Evolutionary conservation across 2,797 vertebrate species (phyloP).

Genomic region (Heteromormyrus szaboi): DNA sequence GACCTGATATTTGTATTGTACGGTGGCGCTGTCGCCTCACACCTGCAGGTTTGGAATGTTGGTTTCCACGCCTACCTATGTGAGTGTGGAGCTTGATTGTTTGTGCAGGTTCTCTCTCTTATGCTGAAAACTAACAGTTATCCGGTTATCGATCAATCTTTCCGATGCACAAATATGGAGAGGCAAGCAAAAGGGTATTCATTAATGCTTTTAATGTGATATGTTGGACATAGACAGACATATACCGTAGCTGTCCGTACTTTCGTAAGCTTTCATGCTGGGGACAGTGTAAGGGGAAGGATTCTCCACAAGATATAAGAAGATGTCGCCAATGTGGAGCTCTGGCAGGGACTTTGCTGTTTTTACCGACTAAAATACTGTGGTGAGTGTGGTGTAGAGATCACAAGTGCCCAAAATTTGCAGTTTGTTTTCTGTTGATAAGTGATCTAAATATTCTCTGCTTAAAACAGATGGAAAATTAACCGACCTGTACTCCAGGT

Average conservation of each 20-base stretch:
- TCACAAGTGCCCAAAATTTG: background rate
- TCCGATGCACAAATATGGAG: background rate
- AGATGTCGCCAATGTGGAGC: background rate
- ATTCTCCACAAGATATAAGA: background rate
- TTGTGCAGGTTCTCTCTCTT: background rate
- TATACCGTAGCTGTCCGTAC: background rate
- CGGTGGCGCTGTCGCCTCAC: background rate
- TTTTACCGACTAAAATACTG: background rate
- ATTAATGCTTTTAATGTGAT: background rate
- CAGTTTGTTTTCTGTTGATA: background rate
- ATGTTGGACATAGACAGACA: background rate
- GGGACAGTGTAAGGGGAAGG: background rate
- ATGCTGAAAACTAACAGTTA: background rate
- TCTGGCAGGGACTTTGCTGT: background rate
- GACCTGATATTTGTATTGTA: background rate
- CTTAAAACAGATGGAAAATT: background rate
- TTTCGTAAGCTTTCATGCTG: background rate
- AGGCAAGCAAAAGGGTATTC: background rate
- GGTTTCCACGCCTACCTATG: background rate
- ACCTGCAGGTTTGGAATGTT: background rate
- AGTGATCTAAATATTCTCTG: background rate
- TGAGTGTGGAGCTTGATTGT: background rate
- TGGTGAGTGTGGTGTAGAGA: background rate
- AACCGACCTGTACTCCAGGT: background rate
- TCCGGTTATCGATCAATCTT: background rate